Evolutionary conservation across 2,888 invertebrate species (phyloP), one percentile per base, ranked within the genome.

Genomic region (Hyalella azteca): DNA sequence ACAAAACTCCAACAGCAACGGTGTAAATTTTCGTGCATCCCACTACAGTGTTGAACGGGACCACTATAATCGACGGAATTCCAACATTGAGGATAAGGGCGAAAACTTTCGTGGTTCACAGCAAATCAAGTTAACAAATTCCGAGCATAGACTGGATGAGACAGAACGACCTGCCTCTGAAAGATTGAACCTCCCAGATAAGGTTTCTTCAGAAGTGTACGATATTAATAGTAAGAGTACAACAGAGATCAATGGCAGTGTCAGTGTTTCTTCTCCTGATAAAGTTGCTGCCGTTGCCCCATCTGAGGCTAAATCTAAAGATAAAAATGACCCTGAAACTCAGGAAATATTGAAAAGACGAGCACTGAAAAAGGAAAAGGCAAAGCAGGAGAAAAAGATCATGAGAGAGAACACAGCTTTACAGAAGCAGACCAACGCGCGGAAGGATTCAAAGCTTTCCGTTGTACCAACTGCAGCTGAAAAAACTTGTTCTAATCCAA

Each of bases 391-490:
- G 22, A 75, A 75, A 26, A 75, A 75, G 29, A 40, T 75, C 2
- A 19, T 36, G 5, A 41, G 75, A 29, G 75, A 75, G 45, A 41
- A 19, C 26, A 15, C 26, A 40, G 40, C 45, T 40, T 29, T 75
- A 26, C 75, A 75, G 45, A 75, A 75, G 26, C 75, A 75, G n/a
- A 29, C 45, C 29, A 45, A 75, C 9, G 29, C 75, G 15, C 40
- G 75, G 19, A 75, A 75, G 36, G 75, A 75, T n/a, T 41, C 75
- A 11, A 75, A 41, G 40, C n/a, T 75, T 15, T 75, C 75, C 9
- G 45, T 75, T n/a, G 36, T 75, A 2, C 45, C 15, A 11, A 26
- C 40, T 29, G 15, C 7, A 29, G 40, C 39, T 22, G 22, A 41
- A 75, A 32, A 66, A 36, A 2, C 66, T 60, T 7, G 13, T 66